These are phyloP conservation scores for Ametastegia equiseti DNA, from an alignment of 2,888 invertebrate genomes.

Conservation along the genomic window DNA sequence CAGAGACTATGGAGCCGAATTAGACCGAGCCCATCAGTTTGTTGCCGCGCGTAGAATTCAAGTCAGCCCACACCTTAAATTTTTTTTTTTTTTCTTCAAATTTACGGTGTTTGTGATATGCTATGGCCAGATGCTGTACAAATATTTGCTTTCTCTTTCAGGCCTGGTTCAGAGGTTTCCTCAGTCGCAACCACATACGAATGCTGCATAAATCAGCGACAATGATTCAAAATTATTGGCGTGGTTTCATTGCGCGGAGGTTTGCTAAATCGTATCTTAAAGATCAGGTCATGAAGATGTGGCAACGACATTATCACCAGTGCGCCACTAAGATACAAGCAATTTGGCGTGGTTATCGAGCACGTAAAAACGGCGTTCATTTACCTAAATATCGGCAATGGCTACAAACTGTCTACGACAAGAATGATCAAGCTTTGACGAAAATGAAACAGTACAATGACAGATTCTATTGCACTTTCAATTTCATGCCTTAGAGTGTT, in stretches of 20 bases:
- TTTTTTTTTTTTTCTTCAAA: slow-evolving; percentile 21
- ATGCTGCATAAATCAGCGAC: slow-evolving; percentile 60
- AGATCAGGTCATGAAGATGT: slow-evolving; percentile 58
- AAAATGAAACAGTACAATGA: slow-evolving; percentile 58
- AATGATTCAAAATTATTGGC: slow-evolving; percentile 65
- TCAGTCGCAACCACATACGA: slow-evolving; percentile 62
- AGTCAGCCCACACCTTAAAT: slow-evolving; percentile 40
- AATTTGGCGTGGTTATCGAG: slow-evolving; percentile 65
- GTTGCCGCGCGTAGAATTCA: slow-evolving; percentile 63
- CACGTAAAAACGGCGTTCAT: slow-evolving; percentile 57
- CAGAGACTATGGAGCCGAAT: slow-evolving; percentile 55
- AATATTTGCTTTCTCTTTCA: slow-evolving; percentile 50
- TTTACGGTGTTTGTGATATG: not conserved
- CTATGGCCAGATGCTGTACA: not conserved
- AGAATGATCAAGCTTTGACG: slow-evolving; percentile 57
- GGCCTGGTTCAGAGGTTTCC: slow-evolving; percentile 67
- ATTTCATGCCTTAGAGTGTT: not conserved
- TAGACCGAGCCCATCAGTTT: slow-evolving; percentile 52
- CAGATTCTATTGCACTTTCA: slow-evolving; percentile 21
- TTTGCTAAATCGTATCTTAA: slow-evolving; percentile 52
- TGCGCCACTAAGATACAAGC: slow-evolving; percentile 66
- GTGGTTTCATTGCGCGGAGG: slow-evolving; percentile 59
- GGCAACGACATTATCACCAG: slow-evolving; percentile 58
- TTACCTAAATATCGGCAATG: slow-evolving; percentile 57
- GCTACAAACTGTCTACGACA: slow-evolving; percentile 57